Base-by-base conservation (phyloP, 2,113 vertebrate species). In the Hyla sarda region DNA sequence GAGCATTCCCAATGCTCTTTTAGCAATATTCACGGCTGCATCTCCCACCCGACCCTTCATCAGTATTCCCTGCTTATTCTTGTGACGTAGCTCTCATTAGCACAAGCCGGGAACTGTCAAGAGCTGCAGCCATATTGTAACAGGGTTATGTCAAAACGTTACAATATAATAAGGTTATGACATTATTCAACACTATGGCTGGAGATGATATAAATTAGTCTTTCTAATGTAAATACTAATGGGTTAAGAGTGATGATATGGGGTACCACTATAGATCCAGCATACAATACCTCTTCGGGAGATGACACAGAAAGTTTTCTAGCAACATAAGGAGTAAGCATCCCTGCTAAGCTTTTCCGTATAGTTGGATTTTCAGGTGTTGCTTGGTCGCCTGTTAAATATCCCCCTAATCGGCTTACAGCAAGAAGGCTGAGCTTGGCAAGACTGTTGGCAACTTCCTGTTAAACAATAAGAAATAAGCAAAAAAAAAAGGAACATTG, bases 281-380 rank as follows among this genome's bases (percentile, higher is more conserved):
- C 16, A 12, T 6, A 62, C 21, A 28, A 32, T 90, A 99, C 98
- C 96, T 98, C 98, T 60, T 95, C 91, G 47, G 96, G 93, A 84
- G 92, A 88, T 82, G 91, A 90, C 6, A 94, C 91, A 74, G 96
- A 93, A 1, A 99, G 95, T 87, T 96, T 99, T 81, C 95, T 94
- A 72, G 97, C 94, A 88, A 99, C 94, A 85, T 98, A 99, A 0
- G 98, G 98, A 0, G 98, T 98, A 73, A 99, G 88, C 96, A 99
- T 97, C 88, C 97, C 96, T 0, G 96, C 93, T 88, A 99, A 93
- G 91, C 98, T 98, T 91, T 99, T 99, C 77, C 96, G 93, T 86
- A 99, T 94, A 0, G 95, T 89, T 69, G 98, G 98, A 86, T 99
- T 99, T 92, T 99, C 98, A 45, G 98, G 98, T 6, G 97, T 98